Evolutionary conservation across 2,888 invertebrate species (phyloP).

Genomic region (Hanleya hanleyi): DNA sequence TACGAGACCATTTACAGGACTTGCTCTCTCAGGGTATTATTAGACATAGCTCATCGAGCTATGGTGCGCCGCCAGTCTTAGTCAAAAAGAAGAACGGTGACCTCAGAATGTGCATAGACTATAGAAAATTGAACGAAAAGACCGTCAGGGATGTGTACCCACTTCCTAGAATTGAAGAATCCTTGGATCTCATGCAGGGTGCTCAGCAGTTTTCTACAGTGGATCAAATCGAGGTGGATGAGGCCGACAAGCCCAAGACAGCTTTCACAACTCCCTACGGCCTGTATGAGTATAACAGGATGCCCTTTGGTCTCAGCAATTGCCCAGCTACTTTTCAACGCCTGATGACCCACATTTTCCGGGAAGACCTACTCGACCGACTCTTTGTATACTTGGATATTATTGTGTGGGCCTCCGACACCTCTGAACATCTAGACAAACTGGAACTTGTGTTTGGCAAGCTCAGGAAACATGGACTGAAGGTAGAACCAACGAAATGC

Average conservation of each 20-base stretch:
- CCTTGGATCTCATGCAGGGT: slow-evolving; percentile 23
- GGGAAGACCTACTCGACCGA: background rate
- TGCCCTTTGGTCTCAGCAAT: slow-evolving; percentile 31
- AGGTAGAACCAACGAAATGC: background rate
- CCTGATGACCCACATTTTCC: slow-evolving; percentile 14
- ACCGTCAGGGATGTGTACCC: slow-evolving; percentile 5
- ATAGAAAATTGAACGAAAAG: background rate
- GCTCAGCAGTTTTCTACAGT: slow-evolving; percentile 20
- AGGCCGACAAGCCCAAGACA: no score
- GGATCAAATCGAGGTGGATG: no score
- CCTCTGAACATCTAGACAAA: background rate
- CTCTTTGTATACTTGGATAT: slow-evolving; percentile 1
- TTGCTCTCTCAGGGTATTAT: background rate
- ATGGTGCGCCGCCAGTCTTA: background rate
- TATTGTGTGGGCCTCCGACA: background rate
- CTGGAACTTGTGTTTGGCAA: background rate
- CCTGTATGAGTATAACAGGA: slow-evolving; percentile 33
- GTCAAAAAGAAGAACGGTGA: background rate
- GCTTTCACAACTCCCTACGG: no score
- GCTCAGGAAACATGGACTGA: background rate
- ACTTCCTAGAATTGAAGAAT: slow-evolving; percentile 16
- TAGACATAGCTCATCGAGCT: background rate
- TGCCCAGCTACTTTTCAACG: slow-evolving; percentile 34
- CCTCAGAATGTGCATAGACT: background rate
- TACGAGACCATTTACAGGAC: background rate